These are phyloP conservation scores for Lithophane semibrunnea DNA, from an alignment of 2,888 invertebrate genomes.

Conservation along the genomic window DNA sequence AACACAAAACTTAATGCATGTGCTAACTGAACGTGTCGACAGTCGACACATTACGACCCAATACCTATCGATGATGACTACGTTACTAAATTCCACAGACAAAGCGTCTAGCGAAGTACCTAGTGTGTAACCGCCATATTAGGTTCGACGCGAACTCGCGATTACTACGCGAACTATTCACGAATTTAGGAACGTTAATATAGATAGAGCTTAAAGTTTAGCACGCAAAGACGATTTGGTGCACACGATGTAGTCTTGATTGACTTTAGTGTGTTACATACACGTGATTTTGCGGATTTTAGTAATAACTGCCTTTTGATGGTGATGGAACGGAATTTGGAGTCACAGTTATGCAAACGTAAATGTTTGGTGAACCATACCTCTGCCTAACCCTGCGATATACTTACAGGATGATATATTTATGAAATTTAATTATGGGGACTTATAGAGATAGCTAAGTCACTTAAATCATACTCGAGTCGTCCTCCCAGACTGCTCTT, in stretches of 20 bases:
- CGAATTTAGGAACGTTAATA: constrained; percentile 47
- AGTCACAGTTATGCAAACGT: background rate
- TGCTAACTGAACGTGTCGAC: background rate
- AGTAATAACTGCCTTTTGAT: constrained; percentile 15
- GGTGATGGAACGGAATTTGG: constrained; percentile 13
- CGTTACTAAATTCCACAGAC: constrained; percentile 31
- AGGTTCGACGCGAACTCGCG: constrained; percentile 42
- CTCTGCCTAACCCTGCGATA: background rate
- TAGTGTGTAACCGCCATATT: constrained; percentile 38
- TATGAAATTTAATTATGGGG: background rate
- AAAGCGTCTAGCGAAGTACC: constrained; percentile 10
- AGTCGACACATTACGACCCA: constrained; percentile 16
- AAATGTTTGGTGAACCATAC: background rate
- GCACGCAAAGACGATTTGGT: constrained; percentile 60
- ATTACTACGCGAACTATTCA: constrained; percentile 51
- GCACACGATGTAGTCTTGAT: constrained; percentile 57
- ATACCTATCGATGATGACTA: constrained; percentile 16
- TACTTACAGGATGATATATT: background rate
- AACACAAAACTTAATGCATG: constrained; percentile 25
- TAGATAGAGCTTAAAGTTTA: constrained; percentile 28
- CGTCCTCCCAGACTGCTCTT: background rate
- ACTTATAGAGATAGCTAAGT: no score
- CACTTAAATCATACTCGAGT: background rate
- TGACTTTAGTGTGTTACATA: constrained; percentile 37
- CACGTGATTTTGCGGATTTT: constrained; percentile 20